Percentiles rank a stretch among this genome's conserved stretches.
These are phyloP conservation scores for Python bivittatus DNA, from an alignment of 2,113 vertebrate genomes.

Conservation along the genomic window DNA sequence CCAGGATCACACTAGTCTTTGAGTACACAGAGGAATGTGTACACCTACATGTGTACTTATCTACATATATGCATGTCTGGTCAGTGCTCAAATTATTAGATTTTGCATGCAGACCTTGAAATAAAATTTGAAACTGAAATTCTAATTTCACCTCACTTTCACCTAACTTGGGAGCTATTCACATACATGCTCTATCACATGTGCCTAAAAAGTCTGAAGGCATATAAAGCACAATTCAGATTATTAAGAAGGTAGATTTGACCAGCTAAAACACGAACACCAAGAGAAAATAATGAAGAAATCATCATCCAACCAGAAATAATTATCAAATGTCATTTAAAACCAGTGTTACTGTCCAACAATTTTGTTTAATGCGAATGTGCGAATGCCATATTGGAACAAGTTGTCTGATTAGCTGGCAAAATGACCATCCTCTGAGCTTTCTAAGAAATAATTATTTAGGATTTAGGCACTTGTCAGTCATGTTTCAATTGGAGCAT, in stretches of 20 bases:
- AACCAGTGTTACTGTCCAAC: background rate
- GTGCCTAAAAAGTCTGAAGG: background rate
- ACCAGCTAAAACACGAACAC: background rate
- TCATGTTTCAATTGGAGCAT: background rate
- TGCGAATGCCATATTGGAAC: background rate
- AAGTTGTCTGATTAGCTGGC: background rate
- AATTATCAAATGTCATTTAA: background rate
- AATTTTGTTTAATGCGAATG: background rate
- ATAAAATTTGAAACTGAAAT: background rate
- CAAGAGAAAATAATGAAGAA: background rate
- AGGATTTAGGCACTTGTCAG: background rate
- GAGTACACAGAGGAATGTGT: background rate
- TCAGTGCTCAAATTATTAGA: background rate
- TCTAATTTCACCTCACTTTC: background rate
- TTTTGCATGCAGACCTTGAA: background rate
- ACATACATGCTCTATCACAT: background rate
- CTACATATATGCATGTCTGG: background rate
- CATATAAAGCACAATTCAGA: background rate
- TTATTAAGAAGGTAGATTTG: background rate
- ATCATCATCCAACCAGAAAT: background rate
- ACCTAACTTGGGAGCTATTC: background rate
- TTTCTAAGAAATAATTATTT: background rate
- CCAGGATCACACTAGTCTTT: background rate
- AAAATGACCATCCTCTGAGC: background rate
- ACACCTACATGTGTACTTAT: background rate